These are phyloP conservation scores for Scotopteryx bipunctaria DNA, from an alignment of 2,888 invertebrate species.

Conservation along the genomic window DNA sequence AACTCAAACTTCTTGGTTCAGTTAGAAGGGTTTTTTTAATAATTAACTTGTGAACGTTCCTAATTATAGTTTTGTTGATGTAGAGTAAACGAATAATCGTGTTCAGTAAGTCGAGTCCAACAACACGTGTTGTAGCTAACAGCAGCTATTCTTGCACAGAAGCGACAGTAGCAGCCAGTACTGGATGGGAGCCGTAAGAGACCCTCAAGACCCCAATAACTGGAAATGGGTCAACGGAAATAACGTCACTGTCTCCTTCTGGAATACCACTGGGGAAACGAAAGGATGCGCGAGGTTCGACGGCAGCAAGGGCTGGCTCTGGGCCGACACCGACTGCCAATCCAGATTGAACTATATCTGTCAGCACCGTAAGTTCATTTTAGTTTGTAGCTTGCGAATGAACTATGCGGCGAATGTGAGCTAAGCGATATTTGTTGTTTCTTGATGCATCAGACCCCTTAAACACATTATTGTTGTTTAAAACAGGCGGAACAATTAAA, in stretches of 20 bases:
- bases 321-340: conserved; percentile 96
- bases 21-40: too few relatives aligned
- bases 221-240: conserved; percentile 97
- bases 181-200: conserved; percentile 97
- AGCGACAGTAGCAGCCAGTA: conserved; percentile 96
- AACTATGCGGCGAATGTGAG: conserved; percentile 9
- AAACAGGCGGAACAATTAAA: too few relatives aligned
- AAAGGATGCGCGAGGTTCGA: conserved; percentile 95
- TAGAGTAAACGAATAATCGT: neutral
- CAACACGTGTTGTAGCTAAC: conserved; percentile 19
- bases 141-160: conserved; percentile 62
- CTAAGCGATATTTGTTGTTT: conserved; percentile 8
- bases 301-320: conserved; percentile 96
- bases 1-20: too few relatives aligned
- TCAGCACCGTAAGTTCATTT: conserved; percentile 91
- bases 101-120: neutral
- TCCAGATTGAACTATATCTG: conserved; percentile 94
- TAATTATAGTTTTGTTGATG: neutral
- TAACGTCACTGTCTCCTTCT: conserved; percentile 94
- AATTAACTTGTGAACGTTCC: too few relatives aligned
- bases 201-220: conserved; percentile 88
- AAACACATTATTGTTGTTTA: too few relatives aligned
- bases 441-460: too few relatives aligned
- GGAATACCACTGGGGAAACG: conserved; percentile 93
- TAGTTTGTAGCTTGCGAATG: conserved; percentile 31